phyloP scores from a whole-genome alignment of 2,888 invertebrate species.

The Syrphus vitripennis region DNA sequence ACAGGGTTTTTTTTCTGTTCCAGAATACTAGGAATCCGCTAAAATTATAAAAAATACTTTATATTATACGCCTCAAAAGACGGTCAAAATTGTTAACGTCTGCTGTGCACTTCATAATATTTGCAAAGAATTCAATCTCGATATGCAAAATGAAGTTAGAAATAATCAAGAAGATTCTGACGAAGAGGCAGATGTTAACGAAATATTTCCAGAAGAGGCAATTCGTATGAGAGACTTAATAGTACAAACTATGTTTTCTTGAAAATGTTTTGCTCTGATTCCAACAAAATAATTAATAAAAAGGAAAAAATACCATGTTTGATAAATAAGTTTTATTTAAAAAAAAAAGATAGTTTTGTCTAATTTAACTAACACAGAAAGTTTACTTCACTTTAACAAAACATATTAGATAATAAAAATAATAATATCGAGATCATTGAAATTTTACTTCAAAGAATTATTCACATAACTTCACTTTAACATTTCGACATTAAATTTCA shows the following conservation, averaged over 20 bases:
- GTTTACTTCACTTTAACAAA: neutral
- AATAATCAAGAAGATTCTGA: neutral
- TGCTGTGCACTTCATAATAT: neutral
- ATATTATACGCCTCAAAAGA: neutral
- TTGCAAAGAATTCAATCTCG: constrained; percentile 3
- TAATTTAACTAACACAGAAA: too few species aligned
- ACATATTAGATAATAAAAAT: neutral
- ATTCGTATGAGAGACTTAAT: neutral
- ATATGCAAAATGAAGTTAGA: neutral
- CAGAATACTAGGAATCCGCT: too few species aligned
- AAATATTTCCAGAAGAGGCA: neutral
- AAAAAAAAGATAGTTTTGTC: neutral
- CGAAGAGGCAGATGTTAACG: neutral
- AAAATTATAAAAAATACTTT: too few species aligned
- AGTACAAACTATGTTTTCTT: neutral
- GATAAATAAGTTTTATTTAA: neutral
- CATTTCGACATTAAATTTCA: too few species aligned
- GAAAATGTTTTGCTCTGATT: neutral
- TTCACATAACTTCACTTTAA: too few species aligned
- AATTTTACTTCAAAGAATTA: too few species aligned
- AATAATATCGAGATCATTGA: neutral
- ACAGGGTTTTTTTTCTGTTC: too few species aligned
- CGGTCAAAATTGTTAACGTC: neutral
- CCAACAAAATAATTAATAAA: neutral
- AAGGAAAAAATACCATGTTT: neutral